These are phyloP conservation scores for Eupsilia transversa DNA, from an alignment of 2,888 invertebrate species.

Conservation along the genomic window DNA sequence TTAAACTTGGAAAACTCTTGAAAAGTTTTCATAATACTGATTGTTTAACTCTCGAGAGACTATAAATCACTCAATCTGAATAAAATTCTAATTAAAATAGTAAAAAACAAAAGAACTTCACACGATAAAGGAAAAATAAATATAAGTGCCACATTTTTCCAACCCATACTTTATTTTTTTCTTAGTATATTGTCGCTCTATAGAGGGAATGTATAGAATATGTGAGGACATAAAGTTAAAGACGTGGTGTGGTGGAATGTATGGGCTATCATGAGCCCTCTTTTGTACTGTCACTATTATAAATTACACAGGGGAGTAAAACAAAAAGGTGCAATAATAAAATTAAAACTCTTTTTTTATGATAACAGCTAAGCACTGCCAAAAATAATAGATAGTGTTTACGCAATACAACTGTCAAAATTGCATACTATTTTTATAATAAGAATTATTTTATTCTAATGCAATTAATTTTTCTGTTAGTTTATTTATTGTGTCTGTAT, in stretches of 20 bases:
- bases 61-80: neutral
- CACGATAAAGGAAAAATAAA: neutral
- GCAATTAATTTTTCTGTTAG: neutral
- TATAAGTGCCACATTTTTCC: neutral
- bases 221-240: slow-evolving; percentile 7
- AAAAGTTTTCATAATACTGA: neutral
- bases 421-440: neutral
- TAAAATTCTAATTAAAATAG: neutral
- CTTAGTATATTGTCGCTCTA: slow-evolving; percentile 48
- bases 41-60: neutral
- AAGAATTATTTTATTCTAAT: neutral
- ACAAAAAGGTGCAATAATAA: slow-evolving; percentile 52
- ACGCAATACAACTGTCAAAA: neutral
- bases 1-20: neutral
- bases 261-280: slow-evolving; percentile 17
- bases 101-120: neutral
- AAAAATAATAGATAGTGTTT: neutral
- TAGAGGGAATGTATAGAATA: slow-evolving; percentile 29
- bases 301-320: slow-evolving; percentile 51
- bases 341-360: neutral
- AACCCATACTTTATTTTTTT: neutral
- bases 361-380: slow-evolving; percentile 6
- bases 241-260: slow-evolving; percentile 37
- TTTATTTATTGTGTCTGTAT: neutral
- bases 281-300: slow-evolving; percentile 66